phyloP scores from a whole-genome alignment of 2,888 invertebrate genomes.

The Sepiola atlantica region DNA sequence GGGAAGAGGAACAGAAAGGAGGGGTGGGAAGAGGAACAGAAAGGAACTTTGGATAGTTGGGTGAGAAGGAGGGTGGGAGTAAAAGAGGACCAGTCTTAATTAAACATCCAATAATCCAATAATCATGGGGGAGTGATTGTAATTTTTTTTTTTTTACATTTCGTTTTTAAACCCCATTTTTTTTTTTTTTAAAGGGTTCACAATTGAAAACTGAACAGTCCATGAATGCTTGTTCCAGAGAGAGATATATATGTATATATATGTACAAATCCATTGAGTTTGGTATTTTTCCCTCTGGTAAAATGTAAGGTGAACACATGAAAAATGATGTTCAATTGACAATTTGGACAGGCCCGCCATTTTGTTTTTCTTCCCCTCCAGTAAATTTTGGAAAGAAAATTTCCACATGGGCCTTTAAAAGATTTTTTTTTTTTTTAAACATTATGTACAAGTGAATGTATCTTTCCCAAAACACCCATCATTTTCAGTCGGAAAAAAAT shows the following conservation, averaged over 20 bases:
- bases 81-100: not conserved
- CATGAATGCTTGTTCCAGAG: not conserved
- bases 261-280: not conserved
- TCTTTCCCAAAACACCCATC: not conserved
- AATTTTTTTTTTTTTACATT: not conserved
- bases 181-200: not conserved
- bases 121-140: not conserved
- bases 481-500: not conserved
- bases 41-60: not conserved
- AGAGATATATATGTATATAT: not conserved
- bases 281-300: not conserved
- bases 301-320: not conserved
- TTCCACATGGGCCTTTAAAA: not conserved
- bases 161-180: not conserved
- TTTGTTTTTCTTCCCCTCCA: not conserved
- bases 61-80: not conserved
- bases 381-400: not conserved
- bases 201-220: not conserved
- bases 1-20: not conserved
- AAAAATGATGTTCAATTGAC: not conserved
- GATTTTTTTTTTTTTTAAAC: not conserved
- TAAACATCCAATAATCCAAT: not conserved
- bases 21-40: not conserved
- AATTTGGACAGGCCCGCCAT: not conserved
- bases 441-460: not conserved